Base-by-base conservation (phyloP, 2,888 invertebrate species). In the Choristoneura rosaceana region DNA sequence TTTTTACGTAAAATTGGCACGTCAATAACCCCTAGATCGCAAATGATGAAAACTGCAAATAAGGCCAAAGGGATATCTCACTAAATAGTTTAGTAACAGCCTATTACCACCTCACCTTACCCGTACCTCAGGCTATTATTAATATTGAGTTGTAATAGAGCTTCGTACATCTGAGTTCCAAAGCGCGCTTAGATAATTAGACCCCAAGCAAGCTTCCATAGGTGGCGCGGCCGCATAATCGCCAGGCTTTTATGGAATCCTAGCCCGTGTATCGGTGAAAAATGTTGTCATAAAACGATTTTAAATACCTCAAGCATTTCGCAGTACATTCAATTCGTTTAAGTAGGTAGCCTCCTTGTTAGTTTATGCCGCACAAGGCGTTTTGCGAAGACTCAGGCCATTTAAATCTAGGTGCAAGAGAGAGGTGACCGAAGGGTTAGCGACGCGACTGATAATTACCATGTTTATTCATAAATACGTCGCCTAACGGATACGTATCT, bases 221-320 rank as follows among this genome's bases (percentile, higher is more conserved):
- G 84, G 78, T 73, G 92, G 92, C 77, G 79, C 79, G 90, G 86
- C 84, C 90, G 90, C 90, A 89, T 90, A 91, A 91, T 89, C 86
- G 79, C 80, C 73, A 75, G 76, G 79, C 93, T 86, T 91, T 86
- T 92, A 93, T 87, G 93, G 93, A 79, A 88, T 84, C 83, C 79
- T 76, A 82, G 82, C 80, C 81, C 82, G 84, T 82, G 86, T 88
- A 89, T 90, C 88, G 83, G 87, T 89, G 90, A 90, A 92, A 93
- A 92, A 92, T 93, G 92, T 89, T 89, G 92, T 90, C 87, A 90
- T 87, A 88, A 86, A 89, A 82, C 87, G 86, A 87, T 90, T 90
- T 88, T 84, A 90, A 90, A 87, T 87, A 84, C 84, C 82, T 84
- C 82, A 79, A 82, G 81, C 84, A 85, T 90, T 90, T 89, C 80